Conservation (phyloP, 2,888 invertebrate genomes). For the Hecatera dysodea region DNA sequence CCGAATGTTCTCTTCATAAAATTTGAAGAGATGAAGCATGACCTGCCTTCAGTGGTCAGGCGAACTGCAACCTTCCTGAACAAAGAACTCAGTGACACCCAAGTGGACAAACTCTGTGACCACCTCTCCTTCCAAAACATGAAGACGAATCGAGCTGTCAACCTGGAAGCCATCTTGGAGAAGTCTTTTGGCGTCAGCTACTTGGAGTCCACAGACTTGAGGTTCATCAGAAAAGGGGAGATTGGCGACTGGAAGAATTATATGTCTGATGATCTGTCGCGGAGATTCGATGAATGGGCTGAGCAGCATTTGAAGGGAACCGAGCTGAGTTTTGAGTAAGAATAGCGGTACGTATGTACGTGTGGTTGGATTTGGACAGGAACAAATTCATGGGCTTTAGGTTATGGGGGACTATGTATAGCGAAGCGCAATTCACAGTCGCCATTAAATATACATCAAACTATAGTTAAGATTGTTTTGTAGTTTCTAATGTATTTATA, state of each 20-base stretch:
- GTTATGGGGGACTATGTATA: not conserved
- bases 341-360: not conserved
- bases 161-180: conserved; percentile 92
- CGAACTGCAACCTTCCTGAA: conserved; percentile 94
- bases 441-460: not conserved
- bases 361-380: not conserved
- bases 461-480: conserved; percentile 5
- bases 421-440: not conserved
- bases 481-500: conserved; percentile 38
- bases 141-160: conserved; percentile 95
- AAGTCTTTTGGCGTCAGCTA: conserved; percentile 87
- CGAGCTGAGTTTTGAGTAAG: conserved; percentile 91
- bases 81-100: conserved; percentile 92
- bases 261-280: conserved; percentile 93
- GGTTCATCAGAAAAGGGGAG: conserved; percentile 94
- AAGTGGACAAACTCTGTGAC: conserved; percentile 92
- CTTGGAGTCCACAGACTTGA: conserved; percentile 87
- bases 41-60: conserved; percentile 92
- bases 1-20: conserved; percentile 94
- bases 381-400: not conserved
- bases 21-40: conserved; percentile 95
- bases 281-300: conserved; percentile 94
- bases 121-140: conserved; percentile 95
- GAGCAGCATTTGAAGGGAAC: conserved; percentile 91
- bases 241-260: conserved; percentile 96